Evolutionary conservation across 2,113 vertebrate species (phyloP).

Genomic region (Anolis carolinensis): DNA sequence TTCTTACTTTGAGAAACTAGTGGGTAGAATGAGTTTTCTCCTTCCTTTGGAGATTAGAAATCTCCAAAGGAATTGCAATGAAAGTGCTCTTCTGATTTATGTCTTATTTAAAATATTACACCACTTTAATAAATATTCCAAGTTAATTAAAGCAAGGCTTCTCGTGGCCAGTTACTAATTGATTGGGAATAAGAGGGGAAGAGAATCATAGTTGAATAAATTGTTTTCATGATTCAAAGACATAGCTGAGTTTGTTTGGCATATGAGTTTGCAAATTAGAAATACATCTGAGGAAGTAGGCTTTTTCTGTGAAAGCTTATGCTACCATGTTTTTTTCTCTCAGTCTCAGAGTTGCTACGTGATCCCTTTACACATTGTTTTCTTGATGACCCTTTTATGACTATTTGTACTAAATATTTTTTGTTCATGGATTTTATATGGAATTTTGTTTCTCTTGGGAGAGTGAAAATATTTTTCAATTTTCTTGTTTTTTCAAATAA

Average conservation of each 20-base stretch:
- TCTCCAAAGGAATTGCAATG: constrained; percentile 21
- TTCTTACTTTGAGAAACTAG: constrained; percentile 26
- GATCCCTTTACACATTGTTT: too few species aligned
- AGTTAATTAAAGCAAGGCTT: constrained; percentile 50
- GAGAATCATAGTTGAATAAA: background rate
- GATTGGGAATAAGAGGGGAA: background rate
- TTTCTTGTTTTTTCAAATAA: background rate
- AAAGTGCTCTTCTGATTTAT: constrained; percentile 23
- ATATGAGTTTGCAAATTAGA: too few species aligned
- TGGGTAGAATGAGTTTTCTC: background rate
- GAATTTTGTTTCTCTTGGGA: constrained; percentile 25
- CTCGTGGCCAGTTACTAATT: constrained; percentile 28
- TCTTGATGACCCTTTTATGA: constrained; percentile 42
- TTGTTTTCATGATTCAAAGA: constrained; percentile 26
- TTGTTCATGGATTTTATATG: constrained; percentile 39
- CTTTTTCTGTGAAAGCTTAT: too few species aligned
- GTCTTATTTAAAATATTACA: constrained; percentile 30
- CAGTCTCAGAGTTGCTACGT: too few species aligned
- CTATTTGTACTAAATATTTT: constrained; percentile 40
- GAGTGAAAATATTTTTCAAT: rapidly evolving
- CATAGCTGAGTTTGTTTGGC: too few species aligned
- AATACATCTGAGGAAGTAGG: too few species aligned
- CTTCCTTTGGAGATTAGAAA: background rate
- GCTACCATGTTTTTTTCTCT: too few species aligned
- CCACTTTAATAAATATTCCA: constrained; percentile 6